Evolutionary conservation across 2,797 vertebrate species (phyloP), one percentile per base, ranked within the genome.

Genomic region (Cygnus olor): DNA sequence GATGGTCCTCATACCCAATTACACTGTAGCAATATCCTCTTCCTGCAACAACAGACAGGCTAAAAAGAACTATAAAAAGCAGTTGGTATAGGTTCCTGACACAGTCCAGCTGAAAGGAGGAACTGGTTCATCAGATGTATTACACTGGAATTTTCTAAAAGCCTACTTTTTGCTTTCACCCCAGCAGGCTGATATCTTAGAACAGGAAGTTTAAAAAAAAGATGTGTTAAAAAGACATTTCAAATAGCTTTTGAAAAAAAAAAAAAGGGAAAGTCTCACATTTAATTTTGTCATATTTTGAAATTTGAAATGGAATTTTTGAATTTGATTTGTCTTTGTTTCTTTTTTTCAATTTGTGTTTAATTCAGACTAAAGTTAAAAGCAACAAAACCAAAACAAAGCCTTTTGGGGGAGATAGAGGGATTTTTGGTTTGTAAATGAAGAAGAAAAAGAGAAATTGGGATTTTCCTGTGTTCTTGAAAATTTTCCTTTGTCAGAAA

Each of bases 401-500:
- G 5, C 0, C 14, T 85, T 87, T 45, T 64, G 17, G 19, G 24
- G 36, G 34, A 81, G 25, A 25, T 18, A 16, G 64, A 82, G 20
- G 32, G 18, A 63, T 25, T 54, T 78, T 42, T 80, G 49, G 16
- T 81, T 95, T 93, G 88, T 38, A 96, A 90, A 95, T 60, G 21
- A 85, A 72, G 69, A 58, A 69, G 28, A 76, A 60, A 70, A 90
- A 85, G 91, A 83, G 34, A 70, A 77, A 64, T 47, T 13, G 60
- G 91, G 51, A 58, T 94, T 81, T 93, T 85, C 27, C 22, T 77
- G 30, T 74, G 53, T 32, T 77, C 53, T 80, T 94, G 69, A 92
- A 94, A 88, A 25, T 34, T 42, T 88, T 91, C 18, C 17, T 89
- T 65, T 93, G 77, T 79, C 63, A 93, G 70, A 89, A 95, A 96